phyloP scores from a whole-genome alignment of 1,140 invertebrate genomes.

The Aricia agestis region DNA sequence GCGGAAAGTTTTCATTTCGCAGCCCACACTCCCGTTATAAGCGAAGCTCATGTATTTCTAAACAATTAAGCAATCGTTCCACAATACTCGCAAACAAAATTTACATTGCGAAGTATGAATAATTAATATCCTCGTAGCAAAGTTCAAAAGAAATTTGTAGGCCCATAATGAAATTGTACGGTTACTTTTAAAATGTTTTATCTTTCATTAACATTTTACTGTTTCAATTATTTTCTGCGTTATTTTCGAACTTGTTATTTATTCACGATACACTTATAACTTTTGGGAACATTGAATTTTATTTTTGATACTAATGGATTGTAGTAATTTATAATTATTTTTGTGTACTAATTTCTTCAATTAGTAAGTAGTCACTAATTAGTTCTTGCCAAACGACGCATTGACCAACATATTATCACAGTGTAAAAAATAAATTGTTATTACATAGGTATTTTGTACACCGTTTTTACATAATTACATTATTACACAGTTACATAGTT shows the following conservation, averaged over 20 bases:
- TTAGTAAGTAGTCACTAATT: no score
- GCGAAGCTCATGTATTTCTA: not conserved
- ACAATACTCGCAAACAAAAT: not conserved
- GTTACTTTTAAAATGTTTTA: constrained; percentile 8
- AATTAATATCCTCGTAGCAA: not conserved
- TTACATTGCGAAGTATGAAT: not conserved
- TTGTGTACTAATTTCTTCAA: no score
- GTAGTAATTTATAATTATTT: no score
- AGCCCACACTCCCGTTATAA: not conserved
- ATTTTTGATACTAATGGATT: not conserved
- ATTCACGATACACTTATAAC: not conserved
- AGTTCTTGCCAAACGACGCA: no score
- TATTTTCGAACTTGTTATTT: not conserved
- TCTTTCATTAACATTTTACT: not conserved
- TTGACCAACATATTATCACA: no score
- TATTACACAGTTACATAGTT: no score
- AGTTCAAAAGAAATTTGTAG: constrained; percentile 4
- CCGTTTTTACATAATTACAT: no score
- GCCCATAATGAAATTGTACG: not conserved
- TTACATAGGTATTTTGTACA: no score
- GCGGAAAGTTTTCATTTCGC: not conserved
- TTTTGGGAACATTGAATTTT: not conserved
- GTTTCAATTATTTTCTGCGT: not conserved
- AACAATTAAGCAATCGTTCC: not conserved
- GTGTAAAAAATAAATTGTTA: no score